phyloP scores from a whole-genome alignment of 1,140 invertebrate species.

The Euura lappo region DNA sequence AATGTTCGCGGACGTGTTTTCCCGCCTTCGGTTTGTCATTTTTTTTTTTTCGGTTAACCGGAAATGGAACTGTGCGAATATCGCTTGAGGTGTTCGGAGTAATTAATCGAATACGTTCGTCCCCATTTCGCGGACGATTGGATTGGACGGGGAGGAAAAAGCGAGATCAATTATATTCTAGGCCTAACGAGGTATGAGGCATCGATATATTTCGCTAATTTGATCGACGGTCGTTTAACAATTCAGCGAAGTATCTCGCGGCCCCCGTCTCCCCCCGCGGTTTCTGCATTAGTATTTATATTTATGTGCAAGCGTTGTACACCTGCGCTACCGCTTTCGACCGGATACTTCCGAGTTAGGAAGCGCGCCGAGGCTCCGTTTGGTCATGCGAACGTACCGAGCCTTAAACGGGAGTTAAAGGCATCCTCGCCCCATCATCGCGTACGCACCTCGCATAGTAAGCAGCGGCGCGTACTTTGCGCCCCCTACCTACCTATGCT shows the following conservation, averaged over 20 bases:
- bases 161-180: neutral
- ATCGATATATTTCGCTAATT: conserved; percentile 7
- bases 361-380: conserved; percentile 57
- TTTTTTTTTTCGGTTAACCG: too few relatives aligned
- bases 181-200: neutral
- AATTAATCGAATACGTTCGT: too few relatives aligned
- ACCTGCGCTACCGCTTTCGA: conserved; percentile 57
- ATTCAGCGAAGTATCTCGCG: neutral
- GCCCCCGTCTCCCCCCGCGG: neutral
- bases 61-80: too few relatives aligned
- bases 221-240: conserved; percentile 5
- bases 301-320: conserved; percentile 52
- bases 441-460: conserved; percentile 59
- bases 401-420: conserved; percentile 21
- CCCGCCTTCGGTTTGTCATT: too few relatives aligned
- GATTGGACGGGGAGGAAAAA: neutral
- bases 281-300: conserved; percentile 57
- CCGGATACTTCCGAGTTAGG: conserved; percentile 61
- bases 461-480: conserved; percentile 34
- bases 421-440: conserved; percentile 49
- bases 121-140: too few relatives aligned
- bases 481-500: conserved; percentile 19
- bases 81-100: too few relatives aligned
- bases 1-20: too few relatives aligned
- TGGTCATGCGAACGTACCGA: conserved; percentile 55